Base-by-base conservation (phyloP, 2,113 vertebrate species). In the Spilogale gracilis region DNA sequence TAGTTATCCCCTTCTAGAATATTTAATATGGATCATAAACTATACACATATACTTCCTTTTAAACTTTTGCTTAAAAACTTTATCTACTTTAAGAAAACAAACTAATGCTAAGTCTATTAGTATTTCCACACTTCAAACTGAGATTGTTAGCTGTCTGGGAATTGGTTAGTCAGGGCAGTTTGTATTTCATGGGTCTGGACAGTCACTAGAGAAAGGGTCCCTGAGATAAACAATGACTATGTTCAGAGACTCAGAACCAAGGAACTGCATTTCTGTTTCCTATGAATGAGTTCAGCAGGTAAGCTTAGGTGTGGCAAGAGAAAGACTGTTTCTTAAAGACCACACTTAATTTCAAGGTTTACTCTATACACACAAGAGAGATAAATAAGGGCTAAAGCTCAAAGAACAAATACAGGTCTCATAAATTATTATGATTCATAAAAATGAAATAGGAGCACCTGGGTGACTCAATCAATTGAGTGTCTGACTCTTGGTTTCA, bases 1-100 rank as follows among this genome's bases (percentile, higher is more conserved):
- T 2, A 97, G 45, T 20, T 85, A 18, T 48, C 43, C 14, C 45
- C 93, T 95, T 94, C 71, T 89, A 76, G 43, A 91, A 63, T 84
- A 91, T 92, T 88, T 90, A 98, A 93, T 84, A 92, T 52, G 21
- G 78, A 27, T 74, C 38, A 87, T 71, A 91, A 96, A 81, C 27
- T 52, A 93, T 8, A 94, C 43, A 82, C 30, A 94, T 20, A 30
- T 21, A n/a, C 61, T 71, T 94, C 30, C 93, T 95, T 96, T 82
- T 82, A 92, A 83, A 0, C 17, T 76, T 92, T 91, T 54, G 30
- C 74, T 97, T 94, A 89, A 92, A 89, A 96, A 48, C 18, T 13
- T 76, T 91, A 87, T 89, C 43, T 81, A 92, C 65, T 89, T 91
- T 50, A 89, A 16, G 71, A 97, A 97, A 96, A 93, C 20, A 96